A percentile compares a stretch with the other conserved stretches of the same genome.
These are phyloP conservation scores for Arothron firmamentum DNA, from an alignment of 2,113 vertebrate species.

Conservation along the genomic window DNA sequence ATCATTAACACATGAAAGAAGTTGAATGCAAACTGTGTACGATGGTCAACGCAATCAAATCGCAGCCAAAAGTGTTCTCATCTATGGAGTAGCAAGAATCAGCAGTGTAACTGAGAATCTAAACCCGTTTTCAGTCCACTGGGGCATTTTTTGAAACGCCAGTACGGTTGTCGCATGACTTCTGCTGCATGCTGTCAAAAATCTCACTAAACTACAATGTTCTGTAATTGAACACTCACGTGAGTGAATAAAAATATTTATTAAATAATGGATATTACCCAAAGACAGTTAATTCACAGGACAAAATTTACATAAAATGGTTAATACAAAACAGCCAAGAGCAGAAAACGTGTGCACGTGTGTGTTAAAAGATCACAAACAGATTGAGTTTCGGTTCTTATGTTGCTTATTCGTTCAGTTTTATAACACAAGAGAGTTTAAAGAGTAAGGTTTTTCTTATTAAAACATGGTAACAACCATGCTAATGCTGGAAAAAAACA, in stretches of 20 bases:
- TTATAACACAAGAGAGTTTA: not conserved
- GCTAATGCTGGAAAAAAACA: not conserved
- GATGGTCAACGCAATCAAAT: too few relatives aligned
- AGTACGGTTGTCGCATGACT: too few relatives aligned
- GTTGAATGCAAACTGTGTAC: too few relatives aligned
- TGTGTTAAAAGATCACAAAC: not conserved
- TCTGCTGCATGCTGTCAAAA: too few relatives aligned
- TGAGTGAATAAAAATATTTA: constrained; percentile 37
- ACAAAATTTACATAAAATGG: constrained; percentile 40
- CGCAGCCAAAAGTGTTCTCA: too few relatives aligned
- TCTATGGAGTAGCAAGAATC: too few relatives aligned
- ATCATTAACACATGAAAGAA: too few relatives aligned
- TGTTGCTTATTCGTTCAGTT: too few relatives aligned
- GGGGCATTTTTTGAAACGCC: too few relatives aligned
- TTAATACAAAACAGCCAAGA: constrained; percentile 33
- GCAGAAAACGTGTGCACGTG: not conserved
- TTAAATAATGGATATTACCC: constrained; percentile 46
- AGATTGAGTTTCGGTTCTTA: not conserved
- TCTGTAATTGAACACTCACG: not conserved
- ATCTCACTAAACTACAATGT: too few relatives aligned
- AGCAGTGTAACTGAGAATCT: too few relatives aligned
- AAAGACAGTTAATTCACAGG: constrained; percentile 28
- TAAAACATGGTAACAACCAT: not conserved
- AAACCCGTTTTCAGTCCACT: too few relatives aligned
- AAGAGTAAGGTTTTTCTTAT: not conserved